Evolutionary conservation across 64 coral and sea anemone species (phyloP).

Genomic region (Stylophora pistillata): DNA sequence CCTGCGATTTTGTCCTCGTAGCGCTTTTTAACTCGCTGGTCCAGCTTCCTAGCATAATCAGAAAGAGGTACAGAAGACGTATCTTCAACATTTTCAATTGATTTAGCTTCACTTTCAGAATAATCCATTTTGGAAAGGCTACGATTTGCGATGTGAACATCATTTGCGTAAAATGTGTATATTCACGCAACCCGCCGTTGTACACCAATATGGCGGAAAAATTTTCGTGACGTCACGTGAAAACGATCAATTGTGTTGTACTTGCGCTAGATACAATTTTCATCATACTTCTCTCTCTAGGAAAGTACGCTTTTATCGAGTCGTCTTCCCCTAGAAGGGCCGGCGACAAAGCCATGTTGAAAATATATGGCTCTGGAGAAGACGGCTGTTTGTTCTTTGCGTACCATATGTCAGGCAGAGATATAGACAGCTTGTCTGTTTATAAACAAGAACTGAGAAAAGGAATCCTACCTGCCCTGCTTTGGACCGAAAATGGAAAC

Average conservation of each 20-base stretch:
- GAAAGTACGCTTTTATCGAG: slow-evolving; percentile 48
- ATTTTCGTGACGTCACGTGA: too few relatives aligned
- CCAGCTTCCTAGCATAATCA: too few relatives aligned
- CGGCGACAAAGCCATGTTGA: slow-evolving; percentile 53
- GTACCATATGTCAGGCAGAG: slow-evolving; percentile 51
- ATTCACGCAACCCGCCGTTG: too few relatives aligned
- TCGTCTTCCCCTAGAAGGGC: slow-evolving; percentile 28
- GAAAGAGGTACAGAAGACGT: too few relatives aligned
- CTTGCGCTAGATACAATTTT: background rate
- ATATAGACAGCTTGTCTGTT: slow-evolving; percentile 40
- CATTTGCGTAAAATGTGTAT: too few relatives aligned
- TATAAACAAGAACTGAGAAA: slow-evolving; percentile 36
- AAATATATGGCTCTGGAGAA: slow-evolving; percentile 26
- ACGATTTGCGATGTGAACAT: too few relatives aligned
- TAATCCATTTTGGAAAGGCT: too few relatives aligned
- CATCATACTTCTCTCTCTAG: background rate
- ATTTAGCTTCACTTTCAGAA: too few relatives aligned
- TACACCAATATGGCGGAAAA: too few relatives aligned
- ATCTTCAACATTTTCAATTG: too few relatives aligned
- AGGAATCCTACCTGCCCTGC: slow-evolving; percentile 12
- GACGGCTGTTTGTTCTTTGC: slow-evolving; percentile 32
- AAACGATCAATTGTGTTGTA: background rate
- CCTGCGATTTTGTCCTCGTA: too few relatives aligned
- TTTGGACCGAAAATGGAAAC: slow-evolving; percentile 30
- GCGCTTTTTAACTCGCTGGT: too few relatives aligned